phyloP scores from a whole-genome alignment of 2,113 vertebrate species.

The Hipposideros armiger region DNA sequence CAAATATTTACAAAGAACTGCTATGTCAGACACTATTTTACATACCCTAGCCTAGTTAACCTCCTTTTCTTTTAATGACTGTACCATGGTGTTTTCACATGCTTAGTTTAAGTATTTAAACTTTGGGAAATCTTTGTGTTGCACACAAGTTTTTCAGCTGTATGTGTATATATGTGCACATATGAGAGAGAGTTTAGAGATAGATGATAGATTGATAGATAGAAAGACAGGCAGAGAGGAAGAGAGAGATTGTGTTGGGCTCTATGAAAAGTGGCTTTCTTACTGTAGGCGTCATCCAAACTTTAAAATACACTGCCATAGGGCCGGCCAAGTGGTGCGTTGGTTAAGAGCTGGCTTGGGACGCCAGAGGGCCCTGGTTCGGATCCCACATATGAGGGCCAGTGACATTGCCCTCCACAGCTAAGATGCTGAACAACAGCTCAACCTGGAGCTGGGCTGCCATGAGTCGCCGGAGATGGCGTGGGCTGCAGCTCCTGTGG shows the following conservation, averaged over 20 bases:
- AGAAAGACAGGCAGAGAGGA: not conserved
- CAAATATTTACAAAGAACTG: not conserved
- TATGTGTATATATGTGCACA: not conserved
- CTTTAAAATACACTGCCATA: not conserved
- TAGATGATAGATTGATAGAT: not conserved
- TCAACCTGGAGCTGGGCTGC: too few species aligned
- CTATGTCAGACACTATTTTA: not conserved
- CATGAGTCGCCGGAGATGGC: too few species aligned
- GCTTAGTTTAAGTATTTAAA: not conserved
- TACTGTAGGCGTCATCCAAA: not conserved
- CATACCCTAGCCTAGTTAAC: not conserved
- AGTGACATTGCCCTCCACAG: too few species aligned
- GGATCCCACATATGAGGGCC: too few species aligned
- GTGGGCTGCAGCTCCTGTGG: too few species aligned
- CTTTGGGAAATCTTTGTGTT: not conserved
- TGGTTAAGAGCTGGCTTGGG: too few species aligned
- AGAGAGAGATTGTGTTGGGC: not conserved
- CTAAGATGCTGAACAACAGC: too few species aligned
- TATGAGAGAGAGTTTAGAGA: not conserved
- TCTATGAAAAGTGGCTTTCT: not conserved
- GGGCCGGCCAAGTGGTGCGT: too few species aligned
- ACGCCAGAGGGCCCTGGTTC: too few species aligned
- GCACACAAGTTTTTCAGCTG: not conserved
- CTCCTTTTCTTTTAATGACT: not conserved
- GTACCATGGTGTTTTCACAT: too few species aligned